phyloP scores from a whole-genome alignment of 2,113 vertebrate genomes.

The Apodemus speciosus region DNA sequence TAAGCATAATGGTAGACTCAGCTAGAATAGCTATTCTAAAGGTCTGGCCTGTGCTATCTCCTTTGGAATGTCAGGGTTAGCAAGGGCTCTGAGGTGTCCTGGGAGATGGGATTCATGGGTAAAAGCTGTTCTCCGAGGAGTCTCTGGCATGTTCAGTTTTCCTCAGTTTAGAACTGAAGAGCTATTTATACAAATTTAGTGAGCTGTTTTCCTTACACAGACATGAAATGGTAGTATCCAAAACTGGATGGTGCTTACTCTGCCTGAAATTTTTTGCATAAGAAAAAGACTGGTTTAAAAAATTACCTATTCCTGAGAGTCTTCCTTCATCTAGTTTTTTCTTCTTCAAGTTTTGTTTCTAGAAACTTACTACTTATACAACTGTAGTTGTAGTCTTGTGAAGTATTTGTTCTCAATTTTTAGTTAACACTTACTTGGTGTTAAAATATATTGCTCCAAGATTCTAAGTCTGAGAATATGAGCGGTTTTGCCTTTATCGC shows the following conservation, averaged over 20 bases:
- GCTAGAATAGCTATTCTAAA: neutral
- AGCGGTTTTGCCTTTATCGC: conserved; percentile 39
- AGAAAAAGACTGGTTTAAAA: neutral
- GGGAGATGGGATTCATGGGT: neutral
- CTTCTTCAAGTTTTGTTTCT: conserved; percentile 26
- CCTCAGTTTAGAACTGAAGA: conserved; percentile 27
- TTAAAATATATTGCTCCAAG: conserved; percentile 29
- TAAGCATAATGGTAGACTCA: neutral
- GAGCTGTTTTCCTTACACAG: conserved; percentile 20
- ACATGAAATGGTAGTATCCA: neutral
- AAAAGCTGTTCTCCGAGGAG: neutral
- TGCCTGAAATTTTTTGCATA: conserved; percentile 18
- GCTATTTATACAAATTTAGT: neutral
- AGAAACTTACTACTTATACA: conserved; percentile 24
- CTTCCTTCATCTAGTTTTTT: neutral
- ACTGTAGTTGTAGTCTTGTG: neutral
- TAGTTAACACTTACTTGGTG: conserved; percentile 26
- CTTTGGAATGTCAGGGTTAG: conserved; percentile 21
- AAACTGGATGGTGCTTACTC: neutral
- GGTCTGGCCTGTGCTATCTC: neutral
- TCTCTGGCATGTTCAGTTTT: neutral
- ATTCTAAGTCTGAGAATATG: conserved; percentile 4
- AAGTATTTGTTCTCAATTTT: conserved; percentile 1
- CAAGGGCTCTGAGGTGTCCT: neutral
- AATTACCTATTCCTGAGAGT: conserved; percentile 2